Conservation (phyloP, 2,113 vertebrate species). For the Bos javanicus region DNA sequence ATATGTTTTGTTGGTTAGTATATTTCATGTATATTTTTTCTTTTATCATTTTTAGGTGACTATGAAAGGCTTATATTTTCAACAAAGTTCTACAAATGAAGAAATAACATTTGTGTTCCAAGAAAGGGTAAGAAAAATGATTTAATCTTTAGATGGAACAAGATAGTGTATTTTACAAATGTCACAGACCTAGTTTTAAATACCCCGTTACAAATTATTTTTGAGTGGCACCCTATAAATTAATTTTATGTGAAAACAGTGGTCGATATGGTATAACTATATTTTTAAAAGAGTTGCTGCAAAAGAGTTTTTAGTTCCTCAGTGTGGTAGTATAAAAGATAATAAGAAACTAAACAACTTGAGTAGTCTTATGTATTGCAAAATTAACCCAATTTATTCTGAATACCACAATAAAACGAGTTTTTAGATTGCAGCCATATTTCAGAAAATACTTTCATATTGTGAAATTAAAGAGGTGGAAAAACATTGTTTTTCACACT, state of each 20-base stretch:
- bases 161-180: background rate
- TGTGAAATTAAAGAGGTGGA: background rate
- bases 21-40: background rate
- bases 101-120: constrained; percentile 87
- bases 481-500: background rate
- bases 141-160: background rate
- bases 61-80: constrained; percentile 90
- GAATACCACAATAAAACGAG: background rate
- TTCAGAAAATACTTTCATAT: background rate
- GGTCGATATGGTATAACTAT: background rate
- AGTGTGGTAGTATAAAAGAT: background rate
- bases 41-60: constrained; percentile 70
- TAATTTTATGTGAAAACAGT: background rate
- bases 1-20: background rate
- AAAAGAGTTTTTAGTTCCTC: background rate
- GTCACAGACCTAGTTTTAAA: background rate
- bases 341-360: background rate
- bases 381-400: background rate
- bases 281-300: background rate
- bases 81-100: constrained; percentile 78
- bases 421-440: background rate
- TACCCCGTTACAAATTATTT: background rate
- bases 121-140: constrained; percentile 82
- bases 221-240: background rate
- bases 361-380: background rate